These are phyloP conservation scores for Chymomyza caudatula DNA, from an alignment of 2,888 invertebrate species.

Conservation along the genomic window DNA sequence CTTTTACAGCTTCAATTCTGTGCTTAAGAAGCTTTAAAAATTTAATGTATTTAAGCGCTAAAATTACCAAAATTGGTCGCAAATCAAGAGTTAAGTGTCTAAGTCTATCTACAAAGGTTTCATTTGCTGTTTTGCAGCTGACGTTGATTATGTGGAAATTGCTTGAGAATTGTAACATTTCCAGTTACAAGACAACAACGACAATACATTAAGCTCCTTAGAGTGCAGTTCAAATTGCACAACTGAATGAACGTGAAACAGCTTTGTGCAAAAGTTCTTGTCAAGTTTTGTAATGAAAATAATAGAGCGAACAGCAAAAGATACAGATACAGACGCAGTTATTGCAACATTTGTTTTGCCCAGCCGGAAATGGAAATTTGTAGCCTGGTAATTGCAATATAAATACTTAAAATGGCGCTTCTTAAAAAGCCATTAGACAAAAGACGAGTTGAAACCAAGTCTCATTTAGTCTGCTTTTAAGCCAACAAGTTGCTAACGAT, in stretches of 20 bases:
- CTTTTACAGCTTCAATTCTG: neutral
- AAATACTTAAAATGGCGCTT: constrained; percentile 39
- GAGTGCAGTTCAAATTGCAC: constrained; percentile 26
- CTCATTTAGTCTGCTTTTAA: neutral
- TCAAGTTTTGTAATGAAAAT: neutral
- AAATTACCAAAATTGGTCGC: neutral
- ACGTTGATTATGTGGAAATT: neutral
- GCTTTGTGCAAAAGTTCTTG: neutral
- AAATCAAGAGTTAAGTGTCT: neutral
- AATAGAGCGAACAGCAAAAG: neutral
- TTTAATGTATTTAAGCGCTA: neutral
- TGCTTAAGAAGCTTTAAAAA: neutral
- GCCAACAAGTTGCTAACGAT: neutral
- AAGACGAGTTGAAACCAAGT: constrained; percentile 43
- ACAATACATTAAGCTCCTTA: constrained; percentile 10
- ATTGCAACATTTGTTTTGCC: neutral
- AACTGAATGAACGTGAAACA: constrained; percentile 16
- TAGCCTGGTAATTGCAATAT: constrained; percentile 43
- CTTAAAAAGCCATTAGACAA: constrained; percentile 44
- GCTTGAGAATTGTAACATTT: neutral
- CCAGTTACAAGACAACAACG: neutral
- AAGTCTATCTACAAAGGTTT: constrained; percentile 7
- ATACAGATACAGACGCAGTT: neutral
- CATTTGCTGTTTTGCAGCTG: constrained; percentile 16
- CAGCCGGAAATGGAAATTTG: constrained; percentile 1